Percentiles rank a stretch among this genome's conserved stretches.
Evolutionary conservation across 2,888 invertebrate genomes (phyloP).

Genomic region (Eupsilia transversa): DNA sequence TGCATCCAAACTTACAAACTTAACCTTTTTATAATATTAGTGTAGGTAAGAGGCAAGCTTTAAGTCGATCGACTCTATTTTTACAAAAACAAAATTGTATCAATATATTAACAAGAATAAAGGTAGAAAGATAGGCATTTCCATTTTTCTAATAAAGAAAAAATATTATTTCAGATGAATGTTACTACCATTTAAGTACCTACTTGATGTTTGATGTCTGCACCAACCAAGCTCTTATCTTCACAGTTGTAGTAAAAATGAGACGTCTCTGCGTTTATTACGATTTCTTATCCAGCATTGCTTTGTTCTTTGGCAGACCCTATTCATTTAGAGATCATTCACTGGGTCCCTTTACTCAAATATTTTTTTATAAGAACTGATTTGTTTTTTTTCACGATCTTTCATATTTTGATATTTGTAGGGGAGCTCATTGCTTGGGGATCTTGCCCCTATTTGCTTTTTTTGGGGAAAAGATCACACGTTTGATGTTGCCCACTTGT

Average conservation of each 20-base stretch:
- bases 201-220: slow-evolving; percentile 44
- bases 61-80: no score
- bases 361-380: slow-evolving; percentile 62
- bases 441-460: neutral
- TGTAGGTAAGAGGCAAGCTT: no score
- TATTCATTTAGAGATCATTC: slow-evolving; percentile 69
- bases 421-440: slow-evolving; percentile 20
- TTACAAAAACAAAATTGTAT: no score
- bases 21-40: no score
- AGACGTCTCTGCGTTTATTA: slow-evolving; percentile 76
- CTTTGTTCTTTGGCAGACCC: slow-evolving; percentile 73
- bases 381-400: slow-evolving; percentile 55
- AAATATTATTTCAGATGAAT: neutral
- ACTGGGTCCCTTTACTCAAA: slow-evolving; percentile 60
- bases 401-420: slow-evolving; percentile 44
- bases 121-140: neutral
- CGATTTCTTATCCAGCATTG: slow-evolving; percentile 72
- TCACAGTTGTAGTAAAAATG: slow-evolving; percentile 74
- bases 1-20: no score
- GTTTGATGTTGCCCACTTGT: neutral
- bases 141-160: neutral
- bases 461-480: neutral
- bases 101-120: no score
- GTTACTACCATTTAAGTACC: slow-evolving; percentile 6
- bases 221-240: slow-evolving; percentile 67